Base-by-base conservation (phyloP, 2,888 invertebrate species). In the Diarsia dahlii region DNA sequence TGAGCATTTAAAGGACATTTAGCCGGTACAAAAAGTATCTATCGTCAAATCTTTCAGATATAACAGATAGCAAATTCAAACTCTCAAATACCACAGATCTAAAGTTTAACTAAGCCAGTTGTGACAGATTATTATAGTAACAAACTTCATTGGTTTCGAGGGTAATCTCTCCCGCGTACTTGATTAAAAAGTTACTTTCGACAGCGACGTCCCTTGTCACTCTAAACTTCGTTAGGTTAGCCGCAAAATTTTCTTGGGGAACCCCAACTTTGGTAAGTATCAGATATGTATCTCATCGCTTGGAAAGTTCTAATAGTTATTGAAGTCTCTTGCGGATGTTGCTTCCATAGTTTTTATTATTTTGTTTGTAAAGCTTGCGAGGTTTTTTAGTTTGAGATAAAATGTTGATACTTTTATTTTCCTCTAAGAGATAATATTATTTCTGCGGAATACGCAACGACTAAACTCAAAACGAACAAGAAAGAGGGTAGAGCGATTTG, bases 151-250 rank as follows among this genome's bases (percentile, higher is more conserved):
- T 23, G 18, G 10, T 34, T 48, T 23, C 34, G 48, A 15, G 23
- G 12, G 15, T 80, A 66, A 82, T 80, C 66, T 62, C 56, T 2
- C 45, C 45, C 1, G n/a, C n/a, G 18, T 68, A 65, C 23, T 79
- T 79, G 62, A 79, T 74, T 66, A 66, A 70, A 78, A 66, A 78
- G 60, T 81, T 69, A 58, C 12, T 73, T 72, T 48, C 13, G 46
- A 74, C 39, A 69, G 65, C 39, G 52, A 52, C 67, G 65, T 62
- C 63, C 71, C 69, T 62, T 58, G 79, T 78, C 80, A 48, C n/a
- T 72, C 56, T 54, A 39, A 82, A 79, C 74, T 81, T 83, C 8
- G 64, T 54, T 45, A 12, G 12, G 45, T 39, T 52, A 65, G 52
- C 80, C 64, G 23, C 60, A 2, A 65, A 70, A 48, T 65, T 70